These are phyloP conservation scores for Spheniscus mendiculus DNA, from an alignment of 2,113 vertebrate genomes.

Conservation along the genomic window DNA sequence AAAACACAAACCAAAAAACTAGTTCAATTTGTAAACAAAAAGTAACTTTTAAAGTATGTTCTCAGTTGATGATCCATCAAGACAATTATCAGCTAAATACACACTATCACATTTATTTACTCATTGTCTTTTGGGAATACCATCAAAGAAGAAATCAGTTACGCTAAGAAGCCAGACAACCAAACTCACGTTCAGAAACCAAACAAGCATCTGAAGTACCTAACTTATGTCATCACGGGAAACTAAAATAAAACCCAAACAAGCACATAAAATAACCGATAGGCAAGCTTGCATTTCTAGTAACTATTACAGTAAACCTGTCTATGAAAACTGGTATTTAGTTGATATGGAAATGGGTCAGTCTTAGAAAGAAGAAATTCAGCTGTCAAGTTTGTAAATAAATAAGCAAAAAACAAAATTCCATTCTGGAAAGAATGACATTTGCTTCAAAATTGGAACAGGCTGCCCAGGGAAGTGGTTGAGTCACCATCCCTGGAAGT, in stretches of 20 bases:
- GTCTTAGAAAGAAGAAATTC: background rate
- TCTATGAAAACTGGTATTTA: background rate
- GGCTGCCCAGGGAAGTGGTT: too few relatives aligned
- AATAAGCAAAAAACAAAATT: background rate
- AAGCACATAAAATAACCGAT: background rate
- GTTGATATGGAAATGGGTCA: background rate
- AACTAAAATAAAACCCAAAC: background rate
- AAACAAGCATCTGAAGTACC: background rate
- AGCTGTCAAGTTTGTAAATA: background rate
- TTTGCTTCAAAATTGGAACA: too few relatives aligned
- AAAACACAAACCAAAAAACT: background rate
- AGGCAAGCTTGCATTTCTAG: background rate
- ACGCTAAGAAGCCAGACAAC: background rate
- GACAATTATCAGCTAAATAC: background rate
- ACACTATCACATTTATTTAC: background rate
- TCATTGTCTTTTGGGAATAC: background rate
- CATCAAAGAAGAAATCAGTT: background rate
- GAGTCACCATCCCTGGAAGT: too few relatives aligned
- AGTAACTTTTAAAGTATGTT: background rate
- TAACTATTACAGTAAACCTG: background rate
- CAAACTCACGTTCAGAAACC: background rate
- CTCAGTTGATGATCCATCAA: background rate
- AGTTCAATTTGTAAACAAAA: background rate
- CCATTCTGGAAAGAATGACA: background rate
- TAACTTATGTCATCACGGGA: background rate